Evolutionary conservation across 2,113 vertebrate species (phyloP), one percentile per base, ranked within the genome.

Genomic region (Sceloporus tristichus): DNA sequence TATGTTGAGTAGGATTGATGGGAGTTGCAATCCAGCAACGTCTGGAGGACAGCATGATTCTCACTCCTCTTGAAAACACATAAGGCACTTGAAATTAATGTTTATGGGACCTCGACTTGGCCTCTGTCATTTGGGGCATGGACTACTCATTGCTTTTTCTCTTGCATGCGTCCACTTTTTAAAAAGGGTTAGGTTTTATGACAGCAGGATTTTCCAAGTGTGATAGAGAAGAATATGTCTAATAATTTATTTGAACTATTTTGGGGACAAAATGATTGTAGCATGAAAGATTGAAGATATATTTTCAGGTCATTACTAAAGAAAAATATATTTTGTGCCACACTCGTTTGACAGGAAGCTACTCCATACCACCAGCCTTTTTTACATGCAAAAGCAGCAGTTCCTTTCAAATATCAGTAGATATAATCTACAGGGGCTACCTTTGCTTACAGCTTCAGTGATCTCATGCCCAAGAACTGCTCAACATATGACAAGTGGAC

Each of bases 401-500:
- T 23, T 80, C n/a, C 48, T 87, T 80, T 80, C 53, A 87, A 80
- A 59, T 73, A 80, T 59, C 66, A 16, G 23, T 59, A 71, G 66
- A 59, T 29, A 73, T 9, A 89, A 82, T 14, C 83, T 83, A 25
- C 25, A 25, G 66, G 66, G 27, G 34, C 34, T 53, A 48, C 29
- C 53, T 65, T 23, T 85, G 23, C 29, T 54, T 68, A 34, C 14
- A 83, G 42, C 59, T 68, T 29, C 76, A 80, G 66, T 73, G 82
- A 80, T 79, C 29, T 34, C 27, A 80, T 73, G 40, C n/a, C 19
- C 53, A 16, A 29, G 76, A 86, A 81, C 84, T 92, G 86, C 90
- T 90, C 75, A 82, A 79, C 81, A 78, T 77, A 79, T 75, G 70
- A 79, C 82, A 88, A 81, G 65, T 40, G 89, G 73, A 5, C 85